Base-by-base conservation (phyloP, 64 coral and sea anemone genomes). In the Orbicella faveolata region DNA sequence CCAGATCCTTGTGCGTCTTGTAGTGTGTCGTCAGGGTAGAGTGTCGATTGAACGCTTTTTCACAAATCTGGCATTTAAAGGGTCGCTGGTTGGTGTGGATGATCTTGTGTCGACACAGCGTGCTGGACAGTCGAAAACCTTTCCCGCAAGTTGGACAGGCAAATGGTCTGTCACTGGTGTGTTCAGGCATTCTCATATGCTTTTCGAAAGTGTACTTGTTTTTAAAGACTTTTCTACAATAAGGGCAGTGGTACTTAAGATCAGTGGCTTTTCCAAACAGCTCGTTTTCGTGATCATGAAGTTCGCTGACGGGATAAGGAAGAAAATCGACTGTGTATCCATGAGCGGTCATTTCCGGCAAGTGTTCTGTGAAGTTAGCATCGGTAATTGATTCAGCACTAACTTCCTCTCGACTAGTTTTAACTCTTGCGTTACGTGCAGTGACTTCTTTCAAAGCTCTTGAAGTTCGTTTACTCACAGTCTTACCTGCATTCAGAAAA, bases 221-320 rank as follows among this genome's bases (percentile, higher is more conserved):
- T 79, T 79, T 79, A 26, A 79, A 79, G 52, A 79, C 77, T 79
- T 79, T 79, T 34, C 77, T 21, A 57, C 77, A 79, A 30, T 79
- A 19, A 79, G n/a, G 52, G 39, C 77, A 79, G 21, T 79, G 10
- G 25, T 79, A 79, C 4, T 79, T 5, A 25, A 2, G 3, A 30
- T 79, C 51, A 41, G 33, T 34, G 48, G 6, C 23, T 33, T 61
- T 3, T 57, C 21, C 41, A 23, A 78, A 3, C 15, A 35, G 6
- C 19, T 15, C 4, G 44, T 76, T 20, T 23, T 19, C 18, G 9
- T n/a, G 20, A 26, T 2, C 25, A 69, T 21, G 75, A 52, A 78
- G 51, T 52, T 78, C 52, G 7, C 36, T 34, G 19, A 78, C 18
- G 9, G 44, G 52, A 78, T n/a, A 78, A 21, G 75, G 36, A 2